Conservation (phyloP, 2,113 vertebrate species). For the Oreochromis niloticus region DNA sequence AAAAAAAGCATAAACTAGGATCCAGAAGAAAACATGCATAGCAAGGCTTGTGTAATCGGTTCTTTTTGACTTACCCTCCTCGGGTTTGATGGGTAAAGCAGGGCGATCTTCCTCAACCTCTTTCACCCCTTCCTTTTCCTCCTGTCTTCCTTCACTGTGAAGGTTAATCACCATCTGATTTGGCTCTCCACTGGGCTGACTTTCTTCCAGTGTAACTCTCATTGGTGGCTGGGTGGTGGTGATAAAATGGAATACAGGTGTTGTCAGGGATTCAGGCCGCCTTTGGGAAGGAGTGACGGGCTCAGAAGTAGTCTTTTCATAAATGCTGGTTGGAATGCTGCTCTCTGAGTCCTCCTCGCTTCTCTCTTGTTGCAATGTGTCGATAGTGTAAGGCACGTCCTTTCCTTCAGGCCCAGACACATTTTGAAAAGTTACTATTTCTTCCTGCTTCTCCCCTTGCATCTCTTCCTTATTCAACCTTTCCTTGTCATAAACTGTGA, state of each 20-base stretch:
- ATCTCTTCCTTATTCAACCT: background rate
- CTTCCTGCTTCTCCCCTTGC: background rate
- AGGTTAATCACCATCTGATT: slow-evolving; percentile 2
- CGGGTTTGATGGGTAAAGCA: slow-evolving; percentile 45
- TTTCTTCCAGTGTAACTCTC: slow-evolving; percentile 26
- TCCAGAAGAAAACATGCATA: background rate
- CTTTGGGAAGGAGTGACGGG: background rate
- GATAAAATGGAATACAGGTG: slow-evolving; percentile 37
- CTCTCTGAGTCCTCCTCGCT: background rate
- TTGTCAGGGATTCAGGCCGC: background rate
- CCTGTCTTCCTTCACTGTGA: slow-evolving; percentile 41
- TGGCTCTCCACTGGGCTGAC: slow-evolving; percentile 46
- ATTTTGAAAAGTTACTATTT: background rate
- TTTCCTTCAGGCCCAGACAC: background rate
- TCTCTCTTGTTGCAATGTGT: background rate
- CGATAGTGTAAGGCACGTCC: background rate
- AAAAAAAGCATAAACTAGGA: background rate
- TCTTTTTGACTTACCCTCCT: slow-evolving; percentile 75
- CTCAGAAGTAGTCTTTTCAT: background rate
- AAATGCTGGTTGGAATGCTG: background rate
- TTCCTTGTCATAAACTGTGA: background rate
- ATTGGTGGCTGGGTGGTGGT: slow-evolving; percentile 51
- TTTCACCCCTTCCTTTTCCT: background rate
- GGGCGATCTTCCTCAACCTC: slow-evolving; percentile 48
- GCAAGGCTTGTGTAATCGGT: background rate